These are phyloP conservation scores for Austrolebias charrua DNA, from an alignment of 2,797 vertebrate species.

Conservation along the genomic window DNA sequence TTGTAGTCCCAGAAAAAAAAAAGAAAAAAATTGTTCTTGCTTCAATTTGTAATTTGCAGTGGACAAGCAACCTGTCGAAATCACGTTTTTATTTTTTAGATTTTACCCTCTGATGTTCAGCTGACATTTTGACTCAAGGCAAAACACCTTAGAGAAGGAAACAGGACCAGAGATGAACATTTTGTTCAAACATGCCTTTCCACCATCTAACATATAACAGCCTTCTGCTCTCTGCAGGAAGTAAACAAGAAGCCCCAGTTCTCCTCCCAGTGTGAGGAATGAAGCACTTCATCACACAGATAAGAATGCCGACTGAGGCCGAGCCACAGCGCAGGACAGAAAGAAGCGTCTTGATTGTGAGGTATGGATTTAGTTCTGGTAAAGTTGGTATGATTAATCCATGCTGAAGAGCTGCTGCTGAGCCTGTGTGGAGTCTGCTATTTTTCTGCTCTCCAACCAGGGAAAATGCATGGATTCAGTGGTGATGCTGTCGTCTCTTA, in stretches of 20 bases:
- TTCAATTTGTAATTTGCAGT: neutral
- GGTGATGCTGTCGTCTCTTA: neutral
- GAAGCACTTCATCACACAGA: constrained; percentile 64
- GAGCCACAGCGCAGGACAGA: constrained; percentile 28
- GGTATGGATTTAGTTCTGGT: constrained; percentile 68
- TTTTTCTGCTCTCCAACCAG: constrained; percentile 42
- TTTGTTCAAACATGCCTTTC: constrained; percentile 33
- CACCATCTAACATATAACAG: constrained; percentile 1
- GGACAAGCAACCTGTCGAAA: neutral
- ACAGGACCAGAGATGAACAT: constrained; percentile 13
- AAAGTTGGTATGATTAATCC: constrained; percentile 69
- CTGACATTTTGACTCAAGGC: neutral
- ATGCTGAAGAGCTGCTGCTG: constrained; percentile 21
- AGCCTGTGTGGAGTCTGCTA: constrained; percentile 24
- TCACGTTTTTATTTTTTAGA: neutral
- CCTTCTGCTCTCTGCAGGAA: constrained; percentile 26
- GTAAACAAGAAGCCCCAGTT: constrained; percentile 37
- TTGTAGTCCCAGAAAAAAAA: neutral
- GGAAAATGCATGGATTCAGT: constrained; percentile 61
- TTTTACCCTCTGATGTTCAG: neutral
- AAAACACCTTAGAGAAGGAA: neutral
- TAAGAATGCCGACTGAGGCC: constrained; percentile 50
- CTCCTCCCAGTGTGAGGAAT: constrained; percentile 29
- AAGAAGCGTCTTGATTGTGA: constrained; percentile 38
- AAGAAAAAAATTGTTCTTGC: neutral